Conservation (phyloP, 2,113 vertebrate genomes). For the Camelus dromedarius region DNA sequence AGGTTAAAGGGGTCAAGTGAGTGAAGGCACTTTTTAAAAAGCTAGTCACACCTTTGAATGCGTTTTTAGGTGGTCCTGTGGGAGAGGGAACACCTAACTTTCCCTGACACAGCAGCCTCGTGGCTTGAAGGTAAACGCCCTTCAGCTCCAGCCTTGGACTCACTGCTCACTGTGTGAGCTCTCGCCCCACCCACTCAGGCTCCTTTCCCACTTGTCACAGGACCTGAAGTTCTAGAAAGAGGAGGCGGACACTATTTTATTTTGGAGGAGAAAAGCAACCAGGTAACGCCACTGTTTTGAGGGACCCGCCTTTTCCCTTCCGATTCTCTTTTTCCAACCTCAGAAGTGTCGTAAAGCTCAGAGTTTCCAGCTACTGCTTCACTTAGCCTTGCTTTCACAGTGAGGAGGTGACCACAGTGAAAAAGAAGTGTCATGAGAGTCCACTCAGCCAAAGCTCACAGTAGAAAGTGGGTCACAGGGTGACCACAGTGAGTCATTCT, state of each 20-base stretch:
- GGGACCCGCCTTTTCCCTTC: background rate
- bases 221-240: background rate
- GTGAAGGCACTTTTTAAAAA: background rate
- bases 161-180: rapidly evolving
- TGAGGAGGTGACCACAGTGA: background rate
- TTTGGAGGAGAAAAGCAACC: background rate
- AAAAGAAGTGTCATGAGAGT: background rate
- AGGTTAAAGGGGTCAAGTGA: background rate
- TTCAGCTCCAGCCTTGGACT: rapidly evolving
- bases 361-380: background rate
- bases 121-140: background rate
- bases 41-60: background rate
- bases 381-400: background rate
- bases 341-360: background rate
- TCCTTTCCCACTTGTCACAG: background rate
- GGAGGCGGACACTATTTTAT: background rate
- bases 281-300: rapidly evolving
- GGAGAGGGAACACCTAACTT: too few relatives aligned
- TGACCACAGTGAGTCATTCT: slow-evolving; percentile 68
- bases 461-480: slow-evolving; percentile 75
- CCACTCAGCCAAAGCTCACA: slow-evolving; percentile 10
- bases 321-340: background rate
- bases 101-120: rapidly evolving
- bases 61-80: background rate
- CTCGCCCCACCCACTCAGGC: background rate